phyloP scores from a whole-genome alignment of 2,113 vertebrate species.

The Oreotrochilus melanogaster region DNA sequence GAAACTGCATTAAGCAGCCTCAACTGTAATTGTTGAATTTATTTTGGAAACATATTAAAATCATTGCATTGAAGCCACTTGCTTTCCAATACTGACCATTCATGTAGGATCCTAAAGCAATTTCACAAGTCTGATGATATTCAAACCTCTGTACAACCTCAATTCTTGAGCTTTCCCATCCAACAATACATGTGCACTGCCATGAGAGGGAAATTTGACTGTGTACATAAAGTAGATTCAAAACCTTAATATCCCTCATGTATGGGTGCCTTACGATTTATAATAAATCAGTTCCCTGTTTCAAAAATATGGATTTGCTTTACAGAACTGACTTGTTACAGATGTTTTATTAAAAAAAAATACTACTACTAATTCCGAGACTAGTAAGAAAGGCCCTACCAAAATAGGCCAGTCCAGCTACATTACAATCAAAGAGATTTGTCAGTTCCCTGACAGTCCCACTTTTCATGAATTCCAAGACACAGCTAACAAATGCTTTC shows the following conservation, averaged over 20 bases:
- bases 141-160: neutral
- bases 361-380: neutral
- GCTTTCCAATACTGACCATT: neutral
- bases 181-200: neutral
- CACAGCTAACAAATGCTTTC: neutral
- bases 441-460: neutral
- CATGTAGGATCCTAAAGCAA: fast-evolving
- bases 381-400: neutral
- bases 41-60: neutral
- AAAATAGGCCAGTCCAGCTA: neutral
- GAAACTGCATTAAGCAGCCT: neutral
- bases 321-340: neutral
- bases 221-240: neutral
- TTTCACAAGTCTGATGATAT: neutral
- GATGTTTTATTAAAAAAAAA: neutral
- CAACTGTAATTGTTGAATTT: neutral
- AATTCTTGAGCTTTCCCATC: neutral
- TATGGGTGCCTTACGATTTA: neutral
- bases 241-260: neutral
- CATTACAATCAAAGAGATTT: fast-evolving
- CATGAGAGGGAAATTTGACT: neutral
- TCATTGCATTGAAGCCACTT: neutral
- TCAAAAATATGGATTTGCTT: neutral
- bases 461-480: neutral
- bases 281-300: neutral